Base-by-base conservation (phyloP, 2,888 invertebrate species). In the Limnephilus marmoratus region DNA sequence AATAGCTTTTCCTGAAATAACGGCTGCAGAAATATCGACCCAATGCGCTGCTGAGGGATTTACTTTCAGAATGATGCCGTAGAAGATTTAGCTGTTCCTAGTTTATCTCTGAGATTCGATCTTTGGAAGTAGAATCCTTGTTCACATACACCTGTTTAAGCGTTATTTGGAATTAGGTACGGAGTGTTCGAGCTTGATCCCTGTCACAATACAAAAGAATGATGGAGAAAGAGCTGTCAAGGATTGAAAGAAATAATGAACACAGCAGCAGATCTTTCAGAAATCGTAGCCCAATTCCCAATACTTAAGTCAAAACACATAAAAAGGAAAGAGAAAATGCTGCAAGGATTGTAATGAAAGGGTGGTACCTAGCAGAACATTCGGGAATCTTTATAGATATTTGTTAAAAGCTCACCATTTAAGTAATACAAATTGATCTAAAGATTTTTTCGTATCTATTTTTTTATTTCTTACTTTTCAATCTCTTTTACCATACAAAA, bases 1-100 rank as follows among this genome's bases (percentile, higher is more conserved):
- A 90, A 92, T 90, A 89, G 85, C 9, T 49, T 68, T 68, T 87
- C 80, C 90, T 34, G 68, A 90, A 90, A 90, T 90, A 90, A 68
- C 34, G 85, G 29, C 87, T 68, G 87, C 53, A 87, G 87, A 87
- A 87, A 87, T 87, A 87, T 87, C 87, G 87, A 68, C 87, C 53
- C 53, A 49, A 24, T 86, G n/a, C 45, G 29, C 41, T n/a, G 13
- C 41, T 24, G 86, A 29, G 15, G n/a, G 86, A 41, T 68, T 68
- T 68, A 24, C 68, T 68, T 68, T 68, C 68, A 68, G 68, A 68
- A 24, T 68, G 18, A 53, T 53, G n/a, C 68, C 24, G 68, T 68
- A 68, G 1, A 68, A 24, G 9, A 68, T 68, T 24, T n/a, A 68
- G 24, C n/a, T 68, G 7, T 7, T 24, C 9, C 24, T 5, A 68